A percentile compares a stretch with the other conserved stretches of the same genome.
These are phyloP conservation scores for Andrena fulva DNA, from an alignment of 2,888 invertebrate genomes.

Conservation along the genomic window DNA sequence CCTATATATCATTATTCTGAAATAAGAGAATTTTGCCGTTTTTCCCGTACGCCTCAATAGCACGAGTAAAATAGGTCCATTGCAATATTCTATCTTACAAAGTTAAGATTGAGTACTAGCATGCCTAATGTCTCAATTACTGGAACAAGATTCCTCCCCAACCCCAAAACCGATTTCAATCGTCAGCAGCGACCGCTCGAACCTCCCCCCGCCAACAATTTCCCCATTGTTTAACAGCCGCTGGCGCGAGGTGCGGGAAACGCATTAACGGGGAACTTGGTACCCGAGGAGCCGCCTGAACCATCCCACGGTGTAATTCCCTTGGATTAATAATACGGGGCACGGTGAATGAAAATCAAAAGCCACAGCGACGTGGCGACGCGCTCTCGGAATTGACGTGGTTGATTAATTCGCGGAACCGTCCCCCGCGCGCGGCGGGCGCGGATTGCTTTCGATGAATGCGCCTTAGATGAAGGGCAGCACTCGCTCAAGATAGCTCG, in stretches of 20 bases:
- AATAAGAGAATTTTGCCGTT: too few species aligned
- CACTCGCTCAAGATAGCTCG: constrained; percentile 43
- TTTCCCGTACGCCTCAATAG: too few species aligned
- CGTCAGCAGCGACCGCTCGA: neutral
- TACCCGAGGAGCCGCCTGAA: neutral
- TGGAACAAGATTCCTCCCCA: neutral
- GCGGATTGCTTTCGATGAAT: constrained; percentile 72
- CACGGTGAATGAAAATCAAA: constrained; percentile 57
- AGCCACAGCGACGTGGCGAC: constrained; percentile 25
- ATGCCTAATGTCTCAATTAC: neutral
- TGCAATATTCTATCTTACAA: neutral
- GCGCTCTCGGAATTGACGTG: constrained; percentile 30
- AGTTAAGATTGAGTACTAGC: neutral
- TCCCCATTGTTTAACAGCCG: constrained; percentile 12
- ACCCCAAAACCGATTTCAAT: neutral
- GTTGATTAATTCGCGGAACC: constrained; percentile 65
- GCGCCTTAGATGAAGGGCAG: constrained; percentile 71
- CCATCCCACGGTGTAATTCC: neutral
- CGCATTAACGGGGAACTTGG: constrained; percentile 32
- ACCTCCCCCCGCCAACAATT: neutral
- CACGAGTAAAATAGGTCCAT: too few species aligned
- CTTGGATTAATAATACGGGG: constrained; percentile 50
- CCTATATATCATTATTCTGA: too few species aligned
- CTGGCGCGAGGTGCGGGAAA: neutral
- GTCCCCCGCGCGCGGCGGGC: constrained; percentile 26